Conservation (phyloP, 1,140 invertebrate species). For the Vollenhovia emeryi region DNA sequence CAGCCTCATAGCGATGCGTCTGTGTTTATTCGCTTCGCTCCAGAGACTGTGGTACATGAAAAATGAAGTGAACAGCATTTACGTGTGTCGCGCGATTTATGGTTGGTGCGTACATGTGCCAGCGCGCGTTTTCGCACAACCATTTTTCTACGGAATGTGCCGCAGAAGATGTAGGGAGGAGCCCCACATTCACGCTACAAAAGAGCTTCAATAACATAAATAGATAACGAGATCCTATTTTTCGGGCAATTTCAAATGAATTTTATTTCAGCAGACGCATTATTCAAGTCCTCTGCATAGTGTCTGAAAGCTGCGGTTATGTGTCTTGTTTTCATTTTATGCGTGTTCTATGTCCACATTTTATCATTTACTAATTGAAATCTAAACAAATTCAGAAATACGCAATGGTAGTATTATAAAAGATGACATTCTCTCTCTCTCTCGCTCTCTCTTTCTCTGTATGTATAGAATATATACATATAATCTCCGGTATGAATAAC, state of each 20-base stretch:
- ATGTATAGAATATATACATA: background rate
- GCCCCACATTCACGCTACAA: background rate
- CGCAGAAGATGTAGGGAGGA: constrained; percentile 1
- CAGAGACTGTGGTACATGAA: constrained; percentile 62
- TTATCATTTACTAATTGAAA: background rate
- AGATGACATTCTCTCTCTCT: background rate
- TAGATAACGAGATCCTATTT: constrained; percentile 32
- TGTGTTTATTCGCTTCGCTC: constrained; percentile 44
- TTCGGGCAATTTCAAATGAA: constrained; percentile 33
- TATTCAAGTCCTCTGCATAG: background rate
- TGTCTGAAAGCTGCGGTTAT: background rate
- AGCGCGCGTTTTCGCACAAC: background rate
- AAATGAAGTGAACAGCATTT: constrained; percentile 68
- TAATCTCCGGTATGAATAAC: background rate
- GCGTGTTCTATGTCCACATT: background rate
- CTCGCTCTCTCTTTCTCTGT: background rate
- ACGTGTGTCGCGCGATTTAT: constrained; percentile 69
- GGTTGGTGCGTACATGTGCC: constrained; percentile 32
- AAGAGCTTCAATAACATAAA: constrained; percentile 36
- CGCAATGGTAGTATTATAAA: background rate
- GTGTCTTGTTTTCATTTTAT: background rate
- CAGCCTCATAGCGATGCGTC: background rate
- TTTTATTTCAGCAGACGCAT: constrained; percentile 3
- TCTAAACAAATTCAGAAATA: constrained; percentile 1
- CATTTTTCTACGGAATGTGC: constrained; percentile 35